A percentile compares a stretch with the other conserved stretches of the same genome.
Conservation (phyloP, 2,797 vertebrate species). For the Cynopterus sphinx region DNA sequence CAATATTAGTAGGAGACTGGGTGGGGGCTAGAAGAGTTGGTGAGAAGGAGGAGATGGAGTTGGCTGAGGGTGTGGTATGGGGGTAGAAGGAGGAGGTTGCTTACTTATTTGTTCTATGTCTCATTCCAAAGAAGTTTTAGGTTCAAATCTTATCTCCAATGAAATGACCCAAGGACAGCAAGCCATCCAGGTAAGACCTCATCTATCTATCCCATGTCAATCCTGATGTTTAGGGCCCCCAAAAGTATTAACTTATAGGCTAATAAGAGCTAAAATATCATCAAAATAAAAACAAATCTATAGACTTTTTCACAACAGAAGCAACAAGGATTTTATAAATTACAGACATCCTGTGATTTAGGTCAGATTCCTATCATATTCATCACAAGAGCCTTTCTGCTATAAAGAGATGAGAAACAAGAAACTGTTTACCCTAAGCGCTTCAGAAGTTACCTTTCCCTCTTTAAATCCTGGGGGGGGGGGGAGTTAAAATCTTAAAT, state of each 20-base stretch:
- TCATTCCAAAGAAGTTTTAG: not conserved
- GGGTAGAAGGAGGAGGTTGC: not conserved
- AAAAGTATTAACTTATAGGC: not conserved
- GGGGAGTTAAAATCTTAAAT: not conserved
- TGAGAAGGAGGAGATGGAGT: not conserved
- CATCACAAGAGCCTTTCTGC: not conserved
- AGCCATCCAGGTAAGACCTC: not conserved
- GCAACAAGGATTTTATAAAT: not conserved
- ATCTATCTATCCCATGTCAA: not conserved
- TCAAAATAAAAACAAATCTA: not conserved
- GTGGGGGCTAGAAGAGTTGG: not conserved
- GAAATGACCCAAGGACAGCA: not conserved
- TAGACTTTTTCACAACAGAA: not conserved
- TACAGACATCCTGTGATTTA: not conserved
- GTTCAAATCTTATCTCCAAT: not conserved
- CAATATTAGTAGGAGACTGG: not conserved
- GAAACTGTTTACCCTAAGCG: not conserved
- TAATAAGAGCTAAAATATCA: not conserved
- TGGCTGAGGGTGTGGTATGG: too few relatives aligned
- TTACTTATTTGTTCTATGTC: not conserved
- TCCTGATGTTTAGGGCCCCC: not conserved
- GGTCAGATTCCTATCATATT: not conserved
- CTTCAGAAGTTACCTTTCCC: not conserved
- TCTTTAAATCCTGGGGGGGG: rapidly evolving
- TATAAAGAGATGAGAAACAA: not conserved